These are phyloP conservation scores for Polypterus bichir DNA, from an alignment of 2,113 vertebrate genomes.

Conservation along the genomic window DNA sequence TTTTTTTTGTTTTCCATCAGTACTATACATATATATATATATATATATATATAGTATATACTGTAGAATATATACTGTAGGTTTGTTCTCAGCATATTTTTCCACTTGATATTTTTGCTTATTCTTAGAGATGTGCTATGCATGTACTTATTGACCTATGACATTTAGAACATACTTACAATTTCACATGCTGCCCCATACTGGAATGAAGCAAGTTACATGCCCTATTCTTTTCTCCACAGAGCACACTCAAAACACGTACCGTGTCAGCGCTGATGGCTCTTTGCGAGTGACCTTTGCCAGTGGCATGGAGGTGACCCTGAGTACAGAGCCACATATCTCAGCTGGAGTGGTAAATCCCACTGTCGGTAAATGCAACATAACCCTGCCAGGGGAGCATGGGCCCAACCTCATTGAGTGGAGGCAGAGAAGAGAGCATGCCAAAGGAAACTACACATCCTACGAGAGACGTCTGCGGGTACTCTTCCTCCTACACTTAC, in stretches of 20 bases:
- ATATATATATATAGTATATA: too few relatives aligned
- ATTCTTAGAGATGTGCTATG: too few relatives aligned
- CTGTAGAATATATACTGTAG: too few relatives aligned
- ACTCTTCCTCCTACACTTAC: conserved; percentile 24
- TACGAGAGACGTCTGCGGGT: conserved; percentile 92
- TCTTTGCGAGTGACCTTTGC: conserved; percentile 83
- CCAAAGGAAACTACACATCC: conserved; percentile 80
- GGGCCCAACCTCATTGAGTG: conserved; percentile 90
- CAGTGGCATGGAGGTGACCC: conserved; percentile 87
- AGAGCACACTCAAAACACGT: conserved; percentile 87
- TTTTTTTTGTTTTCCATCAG: too few relatives aligned
- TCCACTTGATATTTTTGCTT: too few relatives aligned
- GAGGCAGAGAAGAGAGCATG: conserved; percentile 89
- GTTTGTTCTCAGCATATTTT: too few relatives aligned
- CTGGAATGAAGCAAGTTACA: too few relatives aligned
- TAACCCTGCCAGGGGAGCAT: conserved; percentile 88
- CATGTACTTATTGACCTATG: too few relatives aligned
- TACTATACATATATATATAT: too few relatives aligned
- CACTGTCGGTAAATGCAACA: conserved; percentile 85
- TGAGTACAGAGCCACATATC: conserved; percentile 85
- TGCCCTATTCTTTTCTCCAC: conserved; percentile 15
- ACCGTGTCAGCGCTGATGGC: conserved; percentile 83
- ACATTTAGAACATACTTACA: too few relatives aligned
- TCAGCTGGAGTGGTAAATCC: conserved; percentile 79
- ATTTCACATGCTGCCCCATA: too few relatives aligned